These are phyloP conservation scores for Aleiodes leptofemur DNA, from an alignment of 2,888 invertebrate species.

Conservation along the genomic window DNA sequence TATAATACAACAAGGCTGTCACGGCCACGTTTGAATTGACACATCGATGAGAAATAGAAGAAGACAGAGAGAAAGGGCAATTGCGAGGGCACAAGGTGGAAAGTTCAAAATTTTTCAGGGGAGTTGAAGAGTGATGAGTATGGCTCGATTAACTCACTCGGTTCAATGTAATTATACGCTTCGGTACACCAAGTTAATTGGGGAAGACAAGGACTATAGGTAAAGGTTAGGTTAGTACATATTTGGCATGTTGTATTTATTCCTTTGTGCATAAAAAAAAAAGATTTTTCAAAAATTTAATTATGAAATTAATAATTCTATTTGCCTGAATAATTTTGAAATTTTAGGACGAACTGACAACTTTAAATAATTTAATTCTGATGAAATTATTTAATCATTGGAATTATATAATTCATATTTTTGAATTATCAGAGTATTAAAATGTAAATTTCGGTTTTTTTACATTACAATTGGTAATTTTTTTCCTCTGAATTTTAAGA, in stretches of 20 bases:
- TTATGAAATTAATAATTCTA: no score
- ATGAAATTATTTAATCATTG: no score
- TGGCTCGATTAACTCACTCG: conserved; percentile 33
- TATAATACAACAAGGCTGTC: conserved; percentile 14
- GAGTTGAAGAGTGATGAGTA: conserved; percentile 22
- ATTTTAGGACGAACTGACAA: no score
- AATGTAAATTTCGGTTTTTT: no score
- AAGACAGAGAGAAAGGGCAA: neutral
- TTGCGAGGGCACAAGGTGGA: neutral
- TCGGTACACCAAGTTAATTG: conserved; percentile 44
- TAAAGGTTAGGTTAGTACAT: neutral
- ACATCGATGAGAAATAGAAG: neutral
- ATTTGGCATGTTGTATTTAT: neutral
- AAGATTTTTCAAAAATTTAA: no score
- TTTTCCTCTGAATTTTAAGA: no score
- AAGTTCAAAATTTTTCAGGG: conserved; percentile 4
- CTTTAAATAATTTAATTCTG: no score
- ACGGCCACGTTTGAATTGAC: neutral
- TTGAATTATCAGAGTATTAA: no score
- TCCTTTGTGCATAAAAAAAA: conserved; percentile 4
- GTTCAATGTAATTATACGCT: conserved; percentile 49
- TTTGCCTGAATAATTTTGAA: no score
- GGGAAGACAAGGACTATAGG: neutral
- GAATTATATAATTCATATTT: no score
- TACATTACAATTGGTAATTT: no score